Base-by-base conservation (phyloP, 1,140 invertebrate species). In the Drosophila kurseongensis region DNA sequence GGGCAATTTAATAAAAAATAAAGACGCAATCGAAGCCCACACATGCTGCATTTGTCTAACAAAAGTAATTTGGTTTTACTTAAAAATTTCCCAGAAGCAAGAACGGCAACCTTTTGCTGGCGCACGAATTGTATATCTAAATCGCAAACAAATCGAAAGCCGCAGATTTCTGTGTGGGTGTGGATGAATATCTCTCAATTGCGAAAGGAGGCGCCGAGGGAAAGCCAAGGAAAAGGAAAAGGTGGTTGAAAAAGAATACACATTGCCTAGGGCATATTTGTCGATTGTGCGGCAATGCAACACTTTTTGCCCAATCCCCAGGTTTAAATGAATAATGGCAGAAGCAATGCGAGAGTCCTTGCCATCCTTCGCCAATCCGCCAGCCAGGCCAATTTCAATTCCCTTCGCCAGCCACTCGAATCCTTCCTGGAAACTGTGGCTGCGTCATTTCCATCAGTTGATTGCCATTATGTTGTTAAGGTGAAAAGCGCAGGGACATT, bases 391-490 rank as follows among this genome's bases (percentile, higher is more conserved):
- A 72, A 73, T 78, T 78, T 72, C 66, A 54, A 78, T 78, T 77
- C 75, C 54, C 14, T 27, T 41, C 23, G 38, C 60, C 29, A 60
- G 55, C 55, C 45, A 63, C 52, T 48, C 48, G 55, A 73, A 75
- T 51, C 55, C 56, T 71, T 71, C 36, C 41, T 58, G 74, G 56
- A 56, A 61, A 69, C 48, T 78, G 65, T 50, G 75, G 59, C 52
- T 72, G 60, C 68, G 72, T 62, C 83, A 86, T 76, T 88, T 75
- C 66, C 72, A 79, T 86, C 78, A 86, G 66, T 75, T 82, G 79
- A 86, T 88, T 86, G 79, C 71, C 82, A 82, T 86, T 86, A 86
- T 88, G 75, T 55, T 88, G 82, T 79, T 88, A 77, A 84, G 77
- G 81, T 84, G 76, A 61, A 84, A 84, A 85, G 81, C 77, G 73